Evolutionary conservation across 1,140 invertebrate genomes (phyloP).

Genomic region (Odontomachus brunneus): DNA sequence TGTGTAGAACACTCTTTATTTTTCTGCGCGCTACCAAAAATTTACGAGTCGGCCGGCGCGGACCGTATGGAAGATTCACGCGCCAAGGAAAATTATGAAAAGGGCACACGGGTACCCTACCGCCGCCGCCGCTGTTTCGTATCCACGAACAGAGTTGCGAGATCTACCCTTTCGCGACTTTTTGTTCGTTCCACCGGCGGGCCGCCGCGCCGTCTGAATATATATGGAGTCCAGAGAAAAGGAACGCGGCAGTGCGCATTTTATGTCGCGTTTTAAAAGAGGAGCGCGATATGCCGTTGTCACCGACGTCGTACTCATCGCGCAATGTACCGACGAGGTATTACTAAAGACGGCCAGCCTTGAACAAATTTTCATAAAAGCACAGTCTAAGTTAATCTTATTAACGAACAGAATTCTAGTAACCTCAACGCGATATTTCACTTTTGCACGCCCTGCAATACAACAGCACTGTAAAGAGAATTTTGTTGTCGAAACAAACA

Average conservation of each 20-base stretch:
- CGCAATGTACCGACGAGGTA: too few species aligned
- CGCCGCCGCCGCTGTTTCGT: neutral
- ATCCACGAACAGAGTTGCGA: constrained; percentile 34
- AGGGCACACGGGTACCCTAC: neutral
- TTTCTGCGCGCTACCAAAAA: constrained; percentile 28
- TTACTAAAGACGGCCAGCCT: too few species aligned
- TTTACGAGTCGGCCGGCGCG: constrained; percentile 22
- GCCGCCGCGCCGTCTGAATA: constrained; percentile 44
- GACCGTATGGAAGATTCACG: constrained; percentile 50
- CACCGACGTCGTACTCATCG: neutral
- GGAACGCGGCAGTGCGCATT: constrained; percentile 29
- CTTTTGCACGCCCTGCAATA: neutral
- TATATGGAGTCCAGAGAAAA: constrained; percentile 25
- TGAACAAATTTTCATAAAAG: too few species aligned
- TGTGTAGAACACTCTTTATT: constrained; percentile 42
- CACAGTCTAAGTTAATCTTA: too few species aligned
- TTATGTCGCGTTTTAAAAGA: constrained; percentile 68
- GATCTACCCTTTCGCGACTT: constrained; percentile 19
- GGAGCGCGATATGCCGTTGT: constrained; percentile 1
- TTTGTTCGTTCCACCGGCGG: constrained; percentile 7
- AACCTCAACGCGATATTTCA: constrained; percentile 31
- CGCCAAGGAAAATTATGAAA: constrained; percentile 50
- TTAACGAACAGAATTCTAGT: too few species aligned
- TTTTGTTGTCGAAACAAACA: too few species aligned
- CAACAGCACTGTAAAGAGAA: too few species aligned